Conservation (phyloP, 1,140 invertebrate species). For the Tetraneura akinire region DNA sequence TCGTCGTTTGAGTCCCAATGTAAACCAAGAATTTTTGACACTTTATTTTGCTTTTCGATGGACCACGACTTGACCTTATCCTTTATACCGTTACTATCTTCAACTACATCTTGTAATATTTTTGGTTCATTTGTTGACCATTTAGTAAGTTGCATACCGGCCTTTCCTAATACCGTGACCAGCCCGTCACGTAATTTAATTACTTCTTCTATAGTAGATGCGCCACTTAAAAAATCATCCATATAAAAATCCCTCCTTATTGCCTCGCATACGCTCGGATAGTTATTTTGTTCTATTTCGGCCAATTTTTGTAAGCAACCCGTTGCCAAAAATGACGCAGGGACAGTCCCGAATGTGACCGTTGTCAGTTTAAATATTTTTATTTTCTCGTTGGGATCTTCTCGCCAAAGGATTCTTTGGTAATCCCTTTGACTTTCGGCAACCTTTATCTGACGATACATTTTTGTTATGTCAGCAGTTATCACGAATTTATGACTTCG, state of each 20-base stretch:
- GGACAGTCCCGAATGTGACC: slow-evolving; percentile 58
- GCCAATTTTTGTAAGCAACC: slow-evolving; percentile 57
- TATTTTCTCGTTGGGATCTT: slow-evolving; percentile 53
- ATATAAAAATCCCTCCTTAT: slow-evolving; percentile 58
- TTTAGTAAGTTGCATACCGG: too few relatives aligned
- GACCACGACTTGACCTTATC: too few relatives aligned
- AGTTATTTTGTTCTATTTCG: slow-evolving; percentile 54
- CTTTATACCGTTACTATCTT: too few relatives aligned
- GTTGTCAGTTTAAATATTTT: slow-evolving; percentile 57
- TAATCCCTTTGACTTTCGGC: not conserved
- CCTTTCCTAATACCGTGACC: too few relatives aligned
- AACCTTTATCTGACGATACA: not conserved
- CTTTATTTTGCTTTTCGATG: too few relatives aligned
- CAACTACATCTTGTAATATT: too few relatives aligned
- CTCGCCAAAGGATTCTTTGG: slow-evolving; percentile 23
- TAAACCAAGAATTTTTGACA: too few relatives aligned
- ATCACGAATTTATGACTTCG: not conserved
- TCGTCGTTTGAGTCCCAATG: too few relatives aligned
- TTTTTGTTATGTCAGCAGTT: slow-evolving; percentile 11
- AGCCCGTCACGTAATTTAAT: too few relatives aligned
- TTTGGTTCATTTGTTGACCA: too few relatives aligned
- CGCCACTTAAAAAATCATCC: too few relatives aligned
- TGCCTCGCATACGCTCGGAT: slow-evolving; percentile 54
- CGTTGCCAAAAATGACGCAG: slow-evolving; percentile 57
- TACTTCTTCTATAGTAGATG: too few relatives aligned